Evolutionary conservation across 2,888 invertebrate species (phyloP).

Genomic region (Amblyjoppa proteus): DNA sequence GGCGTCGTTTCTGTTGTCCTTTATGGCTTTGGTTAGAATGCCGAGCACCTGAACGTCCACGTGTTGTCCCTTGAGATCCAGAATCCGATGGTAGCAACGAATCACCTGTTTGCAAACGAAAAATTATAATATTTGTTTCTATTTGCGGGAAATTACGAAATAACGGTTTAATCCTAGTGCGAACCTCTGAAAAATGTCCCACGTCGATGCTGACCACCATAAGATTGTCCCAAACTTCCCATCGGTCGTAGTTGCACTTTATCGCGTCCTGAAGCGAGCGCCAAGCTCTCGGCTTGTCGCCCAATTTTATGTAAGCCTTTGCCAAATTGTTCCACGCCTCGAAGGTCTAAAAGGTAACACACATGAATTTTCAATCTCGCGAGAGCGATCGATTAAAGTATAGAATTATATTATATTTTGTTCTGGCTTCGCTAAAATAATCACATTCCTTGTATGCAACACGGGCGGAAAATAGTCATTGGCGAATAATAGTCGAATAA

Average conservation of each 20-base stretch:
- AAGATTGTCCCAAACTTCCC: constrained; percentile 98
- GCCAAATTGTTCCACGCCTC: constrained; percentile 99
- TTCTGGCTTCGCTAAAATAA: too few species aligned
- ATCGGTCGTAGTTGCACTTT: constrained; percentile 96
- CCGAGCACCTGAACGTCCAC: constrained; percentile 91
- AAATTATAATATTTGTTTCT: constrained; percentile 33
- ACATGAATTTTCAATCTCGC: neutral
- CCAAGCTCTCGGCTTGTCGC: constrained; percentile 94
- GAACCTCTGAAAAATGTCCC: constrained; percentile 92
- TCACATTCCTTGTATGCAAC: too few species aligned
- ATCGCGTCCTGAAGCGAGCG: constrained; percentile 94
- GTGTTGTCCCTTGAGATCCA: constrained; percentile 94
- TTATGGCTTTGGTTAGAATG: constrained; percentile 90
- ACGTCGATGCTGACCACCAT: constrained; percentile 95
- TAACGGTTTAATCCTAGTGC: constrained; percentile 7
- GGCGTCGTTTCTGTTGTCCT: constrained; percentile 88
- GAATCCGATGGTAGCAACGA: constrained; percentile 92
- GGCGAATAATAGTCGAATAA: too few species aligned
- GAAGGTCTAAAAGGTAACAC: constrained; percentile 88
- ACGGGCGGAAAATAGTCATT: too few species aligned
- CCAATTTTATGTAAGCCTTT: constrained; percentile 95
- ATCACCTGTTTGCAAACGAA: constrained; percentile 86
- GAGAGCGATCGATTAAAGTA: neutral
- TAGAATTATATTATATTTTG: neutral
- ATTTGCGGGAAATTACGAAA: neutral